Percentiles rank a stretch among this genome's conserved stretches.
Conservation (phyloP, 2,113 vertebrate species). For the Archilochus colubris region DNA sequence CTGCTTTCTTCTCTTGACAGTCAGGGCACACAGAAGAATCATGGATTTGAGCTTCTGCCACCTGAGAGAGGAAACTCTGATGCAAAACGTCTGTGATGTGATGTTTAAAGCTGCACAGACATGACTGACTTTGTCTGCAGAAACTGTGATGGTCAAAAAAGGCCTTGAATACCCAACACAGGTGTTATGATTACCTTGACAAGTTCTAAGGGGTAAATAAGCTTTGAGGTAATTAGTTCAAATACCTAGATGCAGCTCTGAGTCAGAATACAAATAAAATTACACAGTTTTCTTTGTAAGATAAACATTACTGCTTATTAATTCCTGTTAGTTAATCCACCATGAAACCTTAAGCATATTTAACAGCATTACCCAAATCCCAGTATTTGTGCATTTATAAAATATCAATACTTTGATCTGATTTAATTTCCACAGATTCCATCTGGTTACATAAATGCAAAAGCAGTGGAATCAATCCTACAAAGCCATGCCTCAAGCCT, state of each 20-base stretch:
- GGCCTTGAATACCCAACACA: not conserved
- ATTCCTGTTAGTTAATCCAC: not conserved
- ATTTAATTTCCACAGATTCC: not conserved
- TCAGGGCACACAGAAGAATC: constrained; percentile 54
- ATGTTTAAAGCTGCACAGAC: not conserved
- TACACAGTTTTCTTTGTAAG: not conserved
- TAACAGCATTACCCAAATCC: not conserved
- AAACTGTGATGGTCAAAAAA: not conserved
- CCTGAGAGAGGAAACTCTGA: constrained; percentile 45
- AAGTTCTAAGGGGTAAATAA: not conserved
- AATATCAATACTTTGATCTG: not conserved
- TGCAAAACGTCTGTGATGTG: not conserved
- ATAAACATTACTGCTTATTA: not conserved
- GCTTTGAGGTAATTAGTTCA: not conserved
- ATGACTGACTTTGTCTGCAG: not conserved
- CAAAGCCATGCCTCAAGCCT: not conserved
- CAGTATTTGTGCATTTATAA: not conserved
- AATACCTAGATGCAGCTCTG: not conserved
- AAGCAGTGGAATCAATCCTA: not conserved
- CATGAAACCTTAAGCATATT: not conserved
- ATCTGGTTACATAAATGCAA: not conserved
- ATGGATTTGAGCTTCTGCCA: constrained; percentile 57
- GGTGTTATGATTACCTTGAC: not conserved
- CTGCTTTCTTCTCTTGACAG: constrained; percentile 65
- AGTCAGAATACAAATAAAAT: not conserved